Base-by-base conservation (phyloP, 92 coral and sea anemone genomes). In the Siderastrea siderea region DNA sequence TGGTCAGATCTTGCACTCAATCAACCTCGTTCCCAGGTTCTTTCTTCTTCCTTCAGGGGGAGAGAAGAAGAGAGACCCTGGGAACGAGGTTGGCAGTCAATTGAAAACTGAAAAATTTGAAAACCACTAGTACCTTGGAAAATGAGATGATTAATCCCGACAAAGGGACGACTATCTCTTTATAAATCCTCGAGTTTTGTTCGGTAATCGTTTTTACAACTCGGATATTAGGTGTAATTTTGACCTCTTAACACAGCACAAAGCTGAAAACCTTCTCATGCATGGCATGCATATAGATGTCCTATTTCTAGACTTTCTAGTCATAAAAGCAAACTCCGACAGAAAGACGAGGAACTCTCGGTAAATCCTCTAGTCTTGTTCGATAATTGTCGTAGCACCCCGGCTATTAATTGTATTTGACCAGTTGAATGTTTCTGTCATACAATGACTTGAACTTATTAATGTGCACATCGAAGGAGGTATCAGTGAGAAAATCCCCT, bases 401-500 rank as follows among this genome's bases (percentile, higher is more conserved):
- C 53, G 17, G 43, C 57, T 47, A 59, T 6, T 44, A 82, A 4
- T 43, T 59, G 81, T 95, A 91, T 17, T 77, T 82, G n/a, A 77
- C 91, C 45, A 96, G 94, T 7, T 87, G 87, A 49, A 96, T 76
- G 75, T 96, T 94, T 53, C 50, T 78, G n/a, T 77, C 58, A 66
- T 87, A 91, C 5, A 57, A 47, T 1, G 55, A 86, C n/a, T 49
- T 57, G 50, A 81, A 68, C 63, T 89, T 75, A 15, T 57, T 84
- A 11, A 96, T 53, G 14, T 90, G 77, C 4, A 96, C 91, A 19
- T n/a, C 48, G 26, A 76, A 87, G 17, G 49, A 50, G 3, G 94
- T 92, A 54, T 96, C 99, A 3, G 92, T 93, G 83, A 91, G 51
- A 47, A 52, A 95, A 67, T 96, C 99, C 2, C 96, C 98, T 57